A percentile compares a stretch with the other conserved stretches of the same genome.
These are phyloP conservation scores for Scomber scombrus DNA, from an alignment of 2,113 vertebrate species.

Conservation along the genomic window DNA sequence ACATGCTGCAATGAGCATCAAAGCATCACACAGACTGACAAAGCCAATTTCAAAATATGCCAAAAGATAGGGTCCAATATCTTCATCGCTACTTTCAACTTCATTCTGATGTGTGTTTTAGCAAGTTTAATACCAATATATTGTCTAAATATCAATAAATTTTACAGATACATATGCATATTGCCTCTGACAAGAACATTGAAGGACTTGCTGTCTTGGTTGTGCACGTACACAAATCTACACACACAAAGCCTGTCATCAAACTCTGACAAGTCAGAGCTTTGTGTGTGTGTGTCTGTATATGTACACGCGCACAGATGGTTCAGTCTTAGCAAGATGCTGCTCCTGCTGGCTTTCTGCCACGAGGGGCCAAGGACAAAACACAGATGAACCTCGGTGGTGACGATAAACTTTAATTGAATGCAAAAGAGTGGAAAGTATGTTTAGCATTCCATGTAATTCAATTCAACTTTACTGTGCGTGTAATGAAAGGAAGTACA, in stretches of 20 bases:
- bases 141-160: no score
- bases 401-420: slow-evolving; percentile 35
- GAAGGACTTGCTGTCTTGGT: slow-evolving; percentile 2
- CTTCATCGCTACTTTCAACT: no score
- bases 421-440: slow-evolving; percentile 27
- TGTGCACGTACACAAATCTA: background rate
- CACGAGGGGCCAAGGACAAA: slow-evolving; percentile 59
- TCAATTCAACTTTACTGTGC: background rate
- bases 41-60: no score
- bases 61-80: no score
- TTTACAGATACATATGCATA: no score
- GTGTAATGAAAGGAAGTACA: background rate
- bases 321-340: slow-evolving; percentile 39
- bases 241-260: slow-evolving; percentile 10
- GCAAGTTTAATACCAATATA: no score
- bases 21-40: no score
- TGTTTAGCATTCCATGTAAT: slow-evolving; percentile 16
- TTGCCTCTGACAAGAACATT: background rate
- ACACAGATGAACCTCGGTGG: slow-evolving; percentile 1
- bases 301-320: slow-evolving; percentile 58
- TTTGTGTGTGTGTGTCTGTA: slow-evolving; percentile 3
- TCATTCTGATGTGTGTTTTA: no score
- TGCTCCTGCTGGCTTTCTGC: slow-evolving; percentile 28
- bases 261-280: background rate
- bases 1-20: no score